A percentile compares a stretch with the other conserved stretches of the same genome.
These are phyloP conservation scores for Epinephelus awoara DNA, from an alignment of 2,797 vertebrate genomes.

Conservation along the genomic window DNA sequence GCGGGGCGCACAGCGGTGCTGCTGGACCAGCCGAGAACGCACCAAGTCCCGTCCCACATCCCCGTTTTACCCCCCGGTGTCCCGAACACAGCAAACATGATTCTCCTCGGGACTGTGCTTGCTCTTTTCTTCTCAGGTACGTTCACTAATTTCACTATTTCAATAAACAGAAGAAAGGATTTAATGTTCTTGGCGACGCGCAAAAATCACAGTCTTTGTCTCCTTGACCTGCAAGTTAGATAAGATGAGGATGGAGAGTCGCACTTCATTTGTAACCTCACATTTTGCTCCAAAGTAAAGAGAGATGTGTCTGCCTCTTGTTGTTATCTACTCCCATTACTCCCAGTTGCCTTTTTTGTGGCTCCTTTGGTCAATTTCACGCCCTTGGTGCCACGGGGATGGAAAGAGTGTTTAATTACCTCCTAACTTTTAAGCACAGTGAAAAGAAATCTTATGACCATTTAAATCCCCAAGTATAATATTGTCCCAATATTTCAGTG, in stretches of 20 bases:
- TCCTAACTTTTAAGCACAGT: constrained; percentile 40
- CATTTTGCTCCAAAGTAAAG: background rate
- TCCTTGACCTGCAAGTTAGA: constrained; percentile 23
- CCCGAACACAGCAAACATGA: constrained; percentile 69
- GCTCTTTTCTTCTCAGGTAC: constrained; percentile 80
- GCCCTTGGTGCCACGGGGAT: constrained; percentile 12
- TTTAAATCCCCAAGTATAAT: background rate
- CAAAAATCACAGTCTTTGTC: constrained; percentile 25
- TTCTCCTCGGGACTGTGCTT: constrained; percentile 72
- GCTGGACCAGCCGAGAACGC: constrained; percentile 58
- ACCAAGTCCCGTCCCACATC: constrained; percentile 51
- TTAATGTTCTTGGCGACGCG: background rate
- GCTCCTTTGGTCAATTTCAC: constrained; percentile 36
- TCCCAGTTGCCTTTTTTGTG: background rate
- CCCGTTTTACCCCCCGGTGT: constrained; percentile 16
- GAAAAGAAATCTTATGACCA: background rate
- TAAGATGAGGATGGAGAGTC: constrained; percentile 2
- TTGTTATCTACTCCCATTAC: background rate
- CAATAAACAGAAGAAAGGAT: background rate
- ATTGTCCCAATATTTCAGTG: background rate
- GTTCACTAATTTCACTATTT: background rate
- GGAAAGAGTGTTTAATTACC: background rate
- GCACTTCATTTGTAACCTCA: background rate
- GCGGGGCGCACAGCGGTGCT: constrained; percentile 63
- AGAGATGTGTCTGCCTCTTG: background rate